Base-by-base conservation (phyloP, 2,888 invertebrate genomes). In the Lycocerus yunnanus region DNA sequence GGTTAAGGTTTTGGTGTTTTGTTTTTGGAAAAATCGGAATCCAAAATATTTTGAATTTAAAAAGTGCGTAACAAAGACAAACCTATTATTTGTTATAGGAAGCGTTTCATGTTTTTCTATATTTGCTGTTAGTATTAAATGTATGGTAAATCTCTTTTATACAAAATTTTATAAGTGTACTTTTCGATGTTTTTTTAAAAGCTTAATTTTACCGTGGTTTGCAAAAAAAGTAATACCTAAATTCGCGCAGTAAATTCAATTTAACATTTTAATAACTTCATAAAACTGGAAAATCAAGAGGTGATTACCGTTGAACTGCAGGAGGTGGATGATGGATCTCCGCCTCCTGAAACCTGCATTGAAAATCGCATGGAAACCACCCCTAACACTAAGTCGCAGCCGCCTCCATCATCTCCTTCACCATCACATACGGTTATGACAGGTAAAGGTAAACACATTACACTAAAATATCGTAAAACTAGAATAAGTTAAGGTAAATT, bases 391-490 rank as follows among this genome's bases (percentile, higher is more conserved):
- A 80, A 81, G 71, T 76, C 82, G 66, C 72, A 76, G 79, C 81
- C 76, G 77, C 82, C 82, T 20, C 81, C 86, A 66, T 82, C 86
- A 60, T 83, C 86, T 24, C 81, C 86, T 58, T 85, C 86, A 69
- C 85, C 86, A 59, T 85, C 86, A 16, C 86, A 86, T 81, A 86
- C 87, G 75, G 85, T 85, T 81, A 87, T 87, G 87, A 87, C 87
- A 87, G 87, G 87, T 87, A 82, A 82, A 81, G 82, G 81, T 82
- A 81, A 80, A 75, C 69, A 72, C 59, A 21, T 18, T 27, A 69
- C 69, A 71, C 65, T 72, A 63, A 63, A 63, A 43, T 43, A 43
- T 43, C 43, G 43, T n/a, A n/a, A 43, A 43, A n/a, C 43, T 43
- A 43, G 43, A 43, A 43, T 43, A 43, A n/a, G 43, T 43, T n/a